Evolutionary conservation across 2,113 vertebrate species (phyloP).

Genomic region (Pseudopodoces humilis): DNA sequence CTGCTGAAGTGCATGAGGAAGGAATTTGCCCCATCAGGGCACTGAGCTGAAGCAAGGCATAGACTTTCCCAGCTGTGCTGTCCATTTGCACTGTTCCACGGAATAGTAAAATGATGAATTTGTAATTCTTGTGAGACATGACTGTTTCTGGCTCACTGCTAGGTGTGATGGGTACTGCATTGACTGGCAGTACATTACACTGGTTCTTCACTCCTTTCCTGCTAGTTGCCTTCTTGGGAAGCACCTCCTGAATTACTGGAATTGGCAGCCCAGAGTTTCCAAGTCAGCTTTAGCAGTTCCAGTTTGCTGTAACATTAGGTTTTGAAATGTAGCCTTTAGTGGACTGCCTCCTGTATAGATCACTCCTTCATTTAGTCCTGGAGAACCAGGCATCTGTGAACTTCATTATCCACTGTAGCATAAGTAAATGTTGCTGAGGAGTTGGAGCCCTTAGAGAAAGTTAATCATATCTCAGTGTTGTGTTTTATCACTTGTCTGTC

Average conservation of each 20-base stretch:
- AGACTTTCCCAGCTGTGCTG: not conserved
- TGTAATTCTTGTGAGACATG: not conserved
- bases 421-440: not conserved
- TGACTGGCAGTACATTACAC: not conserved
- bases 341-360: not conserved
- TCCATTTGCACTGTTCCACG: not conserved
- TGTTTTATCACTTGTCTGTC: not conserved
- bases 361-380: fast-evolving
- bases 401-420: not conserved
- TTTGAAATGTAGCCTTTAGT: not conserved
- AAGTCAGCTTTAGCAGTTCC: not conserved
- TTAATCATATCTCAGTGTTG: not conserved
- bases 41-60: not conserved
- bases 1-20: not conserved
- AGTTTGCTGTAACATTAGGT: not conserved
- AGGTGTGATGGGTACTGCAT: not conserved
- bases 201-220: not conserved
- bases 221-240: not conserved
- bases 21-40: not conserved
- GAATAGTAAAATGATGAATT: not conserved
- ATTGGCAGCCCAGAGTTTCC: not conserved
- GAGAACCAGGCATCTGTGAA: not conserved
- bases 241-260: not conserved
- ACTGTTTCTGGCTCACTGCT: not conserved
- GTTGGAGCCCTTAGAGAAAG: not conserved